Percentiles rank a stretch among this genome's conserved stretches.
Conservation (phyloP, 2,888 invertebrate genomes). For the Ceraclea dissimilis region DNA sequence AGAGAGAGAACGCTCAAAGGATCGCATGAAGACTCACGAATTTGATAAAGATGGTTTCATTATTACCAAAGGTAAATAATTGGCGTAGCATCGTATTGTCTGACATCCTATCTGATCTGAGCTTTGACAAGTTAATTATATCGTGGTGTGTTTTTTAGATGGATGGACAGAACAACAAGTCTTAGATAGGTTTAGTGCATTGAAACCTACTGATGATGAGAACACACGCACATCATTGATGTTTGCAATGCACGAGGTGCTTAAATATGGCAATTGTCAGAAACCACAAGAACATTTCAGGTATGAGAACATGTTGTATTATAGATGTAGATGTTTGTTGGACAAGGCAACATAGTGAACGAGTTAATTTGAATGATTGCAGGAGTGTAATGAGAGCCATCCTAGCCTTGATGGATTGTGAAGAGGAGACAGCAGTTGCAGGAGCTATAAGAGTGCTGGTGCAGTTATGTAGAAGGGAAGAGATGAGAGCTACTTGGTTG, state of each 20-base stretch:
- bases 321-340: too few relatives aligned
- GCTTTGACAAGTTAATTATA: background rate
- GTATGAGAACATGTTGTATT: slow-evolving; percentile 29
- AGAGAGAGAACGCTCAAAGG: slow-evolving; percentile 35
- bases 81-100: slow-evolving; percentile 26
- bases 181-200: slow-evolving; percentile 28
- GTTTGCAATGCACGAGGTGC: slow-evolving; percentile 41
- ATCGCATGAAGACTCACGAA: slow-evolving; percentile 32
- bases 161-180: slow-evolving; percentile 44
- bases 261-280: slow-evolving; percentile 44
- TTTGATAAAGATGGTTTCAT: slow-evolving; percentile 51
- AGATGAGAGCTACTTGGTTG: slow-evolving; percentile 71
- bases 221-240: slow-evolving; percentile 37
- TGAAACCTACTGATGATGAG: slow-evolving; percentile 33
- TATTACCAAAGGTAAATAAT: slow-evolving; percentile 52
- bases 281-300: slow-evolving; percentile 44
- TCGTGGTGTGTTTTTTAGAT: slow-evolving; percentile 30
- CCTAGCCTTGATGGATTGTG: slow-evolving; percentile 60
- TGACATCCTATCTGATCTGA: background rate
- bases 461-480: slow-evolving; percentile 74
- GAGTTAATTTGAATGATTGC: slow-evolving; percentile 26
- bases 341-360: too few relatives aligned
- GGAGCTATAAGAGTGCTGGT: slow-evolving; percentile 74
- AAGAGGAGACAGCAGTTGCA: slow-evolving; percentile 60
- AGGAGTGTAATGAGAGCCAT: slow-evolving; percentile 69